Percentiles rank a stretch among this genome's conserved stretches.
Evolutionary conservation across 2,888 invertebrate species (phyloP).

Genomic region (Yponomeuta cagnagella): DNA sequence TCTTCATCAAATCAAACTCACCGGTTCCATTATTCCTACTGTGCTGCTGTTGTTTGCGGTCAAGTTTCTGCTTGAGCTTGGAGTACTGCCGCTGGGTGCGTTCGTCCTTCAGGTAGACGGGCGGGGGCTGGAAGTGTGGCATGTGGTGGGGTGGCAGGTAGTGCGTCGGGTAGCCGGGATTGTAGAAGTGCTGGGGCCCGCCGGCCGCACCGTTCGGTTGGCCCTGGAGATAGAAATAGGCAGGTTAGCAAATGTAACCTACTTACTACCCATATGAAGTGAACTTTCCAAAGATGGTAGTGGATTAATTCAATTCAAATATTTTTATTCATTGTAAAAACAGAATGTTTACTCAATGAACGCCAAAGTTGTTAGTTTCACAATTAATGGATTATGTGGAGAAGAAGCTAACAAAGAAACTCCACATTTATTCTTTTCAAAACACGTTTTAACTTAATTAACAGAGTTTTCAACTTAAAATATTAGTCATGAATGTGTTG

Average conservation of each 20-base stretch:
- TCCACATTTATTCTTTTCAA: too few species aligned
- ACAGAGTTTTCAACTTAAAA: too few species aligned
- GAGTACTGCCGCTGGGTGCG: conserved; percentile 85
- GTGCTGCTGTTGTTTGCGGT: conserved; percentile 73
- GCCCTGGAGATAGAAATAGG: conserved; percentile 63
- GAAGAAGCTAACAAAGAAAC: too few species aligned
- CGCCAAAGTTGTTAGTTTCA: too few species aligned
- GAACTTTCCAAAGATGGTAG: too few species aligned
- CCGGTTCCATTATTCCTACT: conserved; percentile 74
- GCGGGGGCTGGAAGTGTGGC: conserved; percentile 81
- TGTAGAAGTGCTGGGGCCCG: conserved; percentile 81
- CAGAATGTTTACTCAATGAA: too few species aligned
- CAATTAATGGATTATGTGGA: too few species aligned
- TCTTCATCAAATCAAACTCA: conserved; percentile 35
- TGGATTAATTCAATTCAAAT: too few species aligned
- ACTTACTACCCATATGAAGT: too few species aligned
- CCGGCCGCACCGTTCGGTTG: conserved; percentile 80
- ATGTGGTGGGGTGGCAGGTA: conserved; percentile 77
- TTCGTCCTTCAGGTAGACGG: conserved; percentile 83
- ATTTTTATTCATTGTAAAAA: too few species aligned
- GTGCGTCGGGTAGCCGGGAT: conserved; percentile 75
- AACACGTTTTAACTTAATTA: too few species aligned
- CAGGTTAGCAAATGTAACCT: background rate
- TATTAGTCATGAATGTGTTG: too few species aligned
- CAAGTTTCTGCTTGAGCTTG: conserved; percentile 85